A percentile compares a stretch with the other conserved stretches of the same genome.
Conservation (phyloP, 2,797 vertebrate species). For the Phaenicophaeus curvirostris region DNA sequence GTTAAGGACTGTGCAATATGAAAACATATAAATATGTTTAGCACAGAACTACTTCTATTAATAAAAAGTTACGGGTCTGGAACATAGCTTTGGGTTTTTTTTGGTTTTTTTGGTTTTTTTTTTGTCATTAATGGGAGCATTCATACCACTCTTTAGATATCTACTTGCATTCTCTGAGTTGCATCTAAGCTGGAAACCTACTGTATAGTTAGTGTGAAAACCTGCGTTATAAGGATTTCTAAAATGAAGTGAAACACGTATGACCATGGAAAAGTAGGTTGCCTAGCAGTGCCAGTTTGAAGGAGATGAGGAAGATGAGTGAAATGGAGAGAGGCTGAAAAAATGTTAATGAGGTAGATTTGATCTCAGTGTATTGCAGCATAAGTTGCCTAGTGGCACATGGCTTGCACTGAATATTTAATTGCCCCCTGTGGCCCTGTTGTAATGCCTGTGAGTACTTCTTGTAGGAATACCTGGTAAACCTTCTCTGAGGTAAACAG, state of each 20-base stretch:
- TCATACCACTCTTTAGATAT: neutral
- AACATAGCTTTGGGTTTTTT: neutral
- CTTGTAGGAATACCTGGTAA: neutral
- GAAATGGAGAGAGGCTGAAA: neutral
- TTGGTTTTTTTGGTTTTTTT: neutral
- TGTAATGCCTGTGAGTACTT: neutral
- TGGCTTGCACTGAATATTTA: neutral
- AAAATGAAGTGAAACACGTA: neutral
- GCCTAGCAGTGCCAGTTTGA: neutral
- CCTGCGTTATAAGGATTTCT: neutral
- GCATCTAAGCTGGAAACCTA: neutral
- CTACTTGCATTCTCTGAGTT: neutral
- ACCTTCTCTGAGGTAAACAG: neutral
- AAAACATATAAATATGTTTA: neutral
- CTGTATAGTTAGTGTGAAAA: neutral
- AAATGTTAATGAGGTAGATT: neutral
- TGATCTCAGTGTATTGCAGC: neutral
- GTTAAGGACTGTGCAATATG: neutral
- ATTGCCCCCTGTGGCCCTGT: rapidly evolving
- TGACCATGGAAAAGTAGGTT: neutral
- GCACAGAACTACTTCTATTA: neutral
- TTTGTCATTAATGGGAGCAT: neutral
- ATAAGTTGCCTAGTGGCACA: rapidly evolving
- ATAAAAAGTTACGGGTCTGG: neutral
- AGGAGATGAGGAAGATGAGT: neutral